Conservation (phyloP, 2,797 vertebrate species). For the Enteromius radiatus region DNA sequence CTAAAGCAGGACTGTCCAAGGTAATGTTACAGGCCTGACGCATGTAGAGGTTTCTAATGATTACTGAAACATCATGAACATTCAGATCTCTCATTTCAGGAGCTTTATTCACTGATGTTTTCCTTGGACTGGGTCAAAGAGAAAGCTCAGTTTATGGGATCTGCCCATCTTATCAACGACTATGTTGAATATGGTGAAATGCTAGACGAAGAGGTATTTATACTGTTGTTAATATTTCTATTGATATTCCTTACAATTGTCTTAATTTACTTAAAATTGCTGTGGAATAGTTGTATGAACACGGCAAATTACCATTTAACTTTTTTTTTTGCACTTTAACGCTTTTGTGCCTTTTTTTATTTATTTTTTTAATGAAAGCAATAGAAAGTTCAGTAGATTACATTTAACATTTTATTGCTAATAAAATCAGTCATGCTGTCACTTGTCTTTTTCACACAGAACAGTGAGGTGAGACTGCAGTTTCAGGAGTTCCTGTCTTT, state of each 20-base stretch:
- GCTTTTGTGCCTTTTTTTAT: too few species aligned
- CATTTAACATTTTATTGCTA: neutral
- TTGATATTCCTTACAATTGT: neutral
- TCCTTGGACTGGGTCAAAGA: conserved; percentile 94
- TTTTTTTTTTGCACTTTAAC: too few species aligned
- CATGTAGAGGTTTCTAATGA: neutral
- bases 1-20: conserved; percentile 85
- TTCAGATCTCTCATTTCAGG: conserved; percentile 70
- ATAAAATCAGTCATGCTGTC: neutral
- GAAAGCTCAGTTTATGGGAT: conserved; percentile 88
- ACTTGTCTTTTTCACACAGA: conserved; percentile 74
- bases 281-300: neutral
- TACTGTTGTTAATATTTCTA: neutral
- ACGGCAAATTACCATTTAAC: neutral
- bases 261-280: neutral
- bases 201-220: conserved; percentile 90
- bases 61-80: neutral
- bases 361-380: neutral
- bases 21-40: conserved; percentile 68
- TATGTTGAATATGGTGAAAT: conserved; percentile 87
- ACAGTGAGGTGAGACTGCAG: conserved; percentile 85
- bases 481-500: conserved; percentile 97
- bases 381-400: neutral
- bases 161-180: conserved; percentile 94
- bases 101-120: conserved; percentile 90